These are phyloP conservation scores for Grantiella picta DNA, from an alignment of 2,113 vertebrate species.

Conservation along the genomic window DNA sequence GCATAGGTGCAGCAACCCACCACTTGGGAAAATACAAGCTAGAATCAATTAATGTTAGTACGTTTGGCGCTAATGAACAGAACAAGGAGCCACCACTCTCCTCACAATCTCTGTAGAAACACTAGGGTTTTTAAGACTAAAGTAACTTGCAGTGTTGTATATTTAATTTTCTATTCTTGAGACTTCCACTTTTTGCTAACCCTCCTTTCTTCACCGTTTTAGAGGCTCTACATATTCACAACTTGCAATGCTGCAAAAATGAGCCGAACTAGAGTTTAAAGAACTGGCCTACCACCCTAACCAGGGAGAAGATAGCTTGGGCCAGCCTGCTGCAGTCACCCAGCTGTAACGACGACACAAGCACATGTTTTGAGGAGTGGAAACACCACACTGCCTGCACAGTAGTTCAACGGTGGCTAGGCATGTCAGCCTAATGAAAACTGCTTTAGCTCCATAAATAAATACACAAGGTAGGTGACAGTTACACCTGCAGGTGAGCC, in stretches of 20 bases:
- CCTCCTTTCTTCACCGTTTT: background rate
- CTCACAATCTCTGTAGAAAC: background rate
- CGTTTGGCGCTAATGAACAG: background rate
- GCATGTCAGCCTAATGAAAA: background rate
- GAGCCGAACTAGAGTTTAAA: background rate
- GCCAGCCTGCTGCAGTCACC: background rate
- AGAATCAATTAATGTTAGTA: accelerated
- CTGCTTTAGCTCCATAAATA: background rate
- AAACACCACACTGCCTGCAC: background rate
- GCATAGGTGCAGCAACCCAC: background rate
- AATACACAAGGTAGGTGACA: background rate
- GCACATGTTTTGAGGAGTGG: accelerated
- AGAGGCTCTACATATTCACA: background rate
- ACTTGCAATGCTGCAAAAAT: background rate
- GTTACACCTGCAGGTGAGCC: background rate
- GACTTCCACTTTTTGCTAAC: background rate
- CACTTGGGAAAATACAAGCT: accelerated
- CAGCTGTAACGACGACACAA: background rate
- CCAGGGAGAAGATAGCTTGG: background rate
- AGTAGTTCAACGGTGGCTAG: background rate
- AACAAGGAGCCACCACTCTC: background rate
- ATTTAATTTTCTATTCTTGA: background rate
- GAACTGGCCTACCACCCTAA: background rate
- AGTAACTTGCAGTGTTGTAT: background rate
- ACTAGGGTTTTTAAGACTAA: background rate